These are phyloP conservation scores for Calcarius lapponicus DNA, from an alignment of 2,797 vertebrate species.

Conservation along the genomic window DNA sequence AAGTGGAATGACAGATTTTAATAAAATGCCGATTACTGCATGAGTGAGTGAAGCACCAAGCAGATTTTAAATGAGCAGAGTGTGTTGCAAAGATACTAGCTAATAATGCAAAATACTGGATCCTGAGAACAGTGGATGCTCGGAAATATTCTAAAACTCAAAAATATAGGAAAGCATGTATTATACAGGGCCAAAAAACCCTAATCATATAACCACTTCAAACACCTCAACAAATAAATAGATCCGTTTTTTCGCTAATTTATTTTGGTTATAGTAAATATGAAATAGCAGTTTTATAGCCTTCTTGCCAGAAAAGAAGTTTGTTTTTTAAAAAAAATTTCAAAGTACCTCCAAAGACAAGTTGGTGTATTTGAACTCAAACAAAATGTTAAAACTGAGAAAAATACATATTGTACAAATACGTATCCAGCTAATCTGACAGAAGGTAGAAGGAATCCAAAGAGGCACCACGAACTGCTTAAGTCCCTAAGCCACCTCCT, in stretches of 20 bases:
- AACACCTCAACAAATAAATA: neutral
- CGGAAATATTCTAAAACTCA: neutral
- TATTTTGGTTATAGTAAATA: too few relatives aligned
- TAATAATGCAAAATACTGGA: neutral
- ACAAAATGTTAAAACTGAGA: neutral
- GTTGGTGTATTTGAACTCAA: neutral
- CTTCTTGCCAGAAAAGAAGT: neutral
- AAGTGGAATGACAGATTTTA: neutral
- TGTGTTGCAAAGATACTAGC: neutral
- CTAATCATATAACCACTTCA: neutral
- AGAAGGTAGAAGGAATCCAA: neutral
- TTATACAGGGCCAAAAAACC: neutral
- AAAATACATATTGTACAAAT: neutral
- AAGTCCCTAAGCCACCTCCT: neutral
- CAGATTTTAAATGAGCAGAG: neutral
- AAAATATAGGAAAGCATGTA: neutral
- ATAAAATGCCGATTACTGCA: neutral
- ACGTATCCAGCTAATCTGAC: neutral
- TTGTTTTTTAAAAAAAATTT: neutral
- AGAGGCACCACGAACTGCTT: neutral
- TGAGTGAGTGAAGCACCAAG: neutral
- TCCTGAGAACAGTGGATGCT: neutral
- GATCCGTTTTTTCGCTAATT: neutral
- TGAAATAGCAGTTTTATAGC: neutral
- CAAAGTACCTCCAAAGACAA: neutral